A percentile compares a stretch with the other conserved stretches of the same genome.
phyloP scores from a whole-genome alignment of 1,140 invertebrate genomes.

The Aricia agestis region DNA sequence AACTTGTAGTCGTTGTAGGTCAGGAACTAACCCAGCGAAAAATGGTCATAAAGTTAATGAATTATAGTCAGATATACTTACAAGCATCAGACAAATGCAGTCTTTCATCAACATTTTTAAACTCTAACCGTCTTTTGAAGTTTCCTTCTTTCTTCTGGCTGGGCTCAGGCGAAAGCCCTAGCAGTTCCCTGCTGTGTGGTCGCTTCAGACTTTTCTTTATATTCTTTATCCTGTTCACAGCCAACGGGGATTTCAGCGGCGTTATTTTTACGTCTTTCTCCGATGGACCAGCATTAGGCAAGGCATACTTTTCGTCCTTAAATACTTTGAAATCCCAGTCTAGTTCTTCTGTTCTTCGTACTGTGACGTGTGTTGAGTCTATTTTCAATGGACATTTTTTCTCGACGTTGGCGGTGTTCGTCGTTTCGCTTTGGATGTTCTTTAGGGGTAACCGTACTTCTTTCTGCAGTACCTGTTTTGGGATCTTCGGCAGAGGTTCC shows the following conservation, averaged over 20 bases:
- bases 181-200: constrained; percentile 57
- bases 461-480: neutral
- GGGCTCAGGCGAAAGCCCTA: constrained; percentile 43
- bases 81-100: constrained; percentile 28
- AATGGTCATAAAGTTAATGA: too few relatives aligned
- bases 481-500: neutral
- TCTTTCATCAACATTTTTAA: constrained; percentile 17
- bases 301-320: too few relatives aligned
- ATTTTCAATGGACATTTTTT: neutral
- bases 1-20: too few relatives aligned
- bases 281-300: too few relatives aligned
- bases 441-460: neutral
- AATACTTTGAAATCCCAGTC: neutral
- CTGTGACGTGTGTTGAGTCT: neutral
- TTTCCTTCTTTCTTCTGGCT: constrained; percentile 32
- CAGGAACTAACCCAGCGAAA: too few relatives aligned
- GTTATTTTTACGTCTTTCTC: neutral
- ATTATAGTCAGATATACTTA: too few relatives aligned
- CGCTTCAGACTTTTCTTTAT: constrained; percentile 59
- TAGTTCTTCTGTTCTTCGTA: neutral
- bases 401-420: neutral
- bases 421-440: neutral
- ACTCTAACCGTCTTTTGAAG: constrained; percentile 30
- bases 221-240: constrained; percentile 47
- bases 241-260: constrained; percentile 20